Evolutionary conservation across 2,888 invertebrate genomes (phyloP).

Genomic region (Amphipyra berbera): DNA sequence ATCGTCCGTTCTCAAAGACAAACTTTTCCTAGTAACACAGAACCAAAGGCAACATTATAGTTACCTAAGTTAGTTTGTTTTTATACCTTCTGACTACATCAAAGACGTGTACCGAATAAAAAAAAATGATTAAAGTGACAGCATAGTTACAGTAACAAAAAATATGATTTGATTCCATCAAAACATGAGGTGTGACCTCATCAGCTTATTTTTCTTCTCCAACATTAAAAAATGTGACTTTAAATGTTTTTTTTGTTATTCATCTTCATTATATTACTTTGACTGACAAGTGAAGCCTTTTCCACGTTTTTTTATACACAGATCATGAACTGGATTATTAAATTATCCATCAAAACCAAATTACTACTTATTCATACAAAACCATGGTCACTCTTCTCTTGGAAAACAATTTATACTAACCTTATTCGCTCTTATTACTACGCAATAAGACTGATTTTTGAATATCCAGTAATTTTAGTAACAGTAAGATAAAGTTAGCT

Average conservation of each 20-base stretch:
- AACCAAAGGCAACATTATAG: too few relatives aligned
- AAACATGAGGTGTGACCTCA: slow-evolving; percentile 42
- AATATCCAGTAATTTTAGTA: not conserved
- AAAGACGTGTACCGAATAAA: not conserved
- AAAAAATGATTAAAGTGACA: slow-evolving; percentile 1
- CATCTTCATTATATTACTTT: slow-evolving; percentile 50
- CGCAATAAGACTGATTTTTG: slow-evolving; percentile 7
- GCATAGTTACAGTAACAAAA: slow-evolving; percentile 27
- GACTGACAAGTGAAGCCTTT: slow-evolving; percentile 54
- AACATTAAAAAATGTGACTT: slow-evolving; percentile 11
- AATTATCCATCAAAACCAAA: slow-evolving; percentile 61
- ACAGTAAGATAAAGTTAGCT: slow-evolving; percentile 17
- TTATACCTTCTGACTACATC: not conserved
- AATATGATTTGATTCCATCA: slow-evolving; percentile 25
- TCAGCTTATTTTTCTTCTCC: slow-evolving; percentile 19
- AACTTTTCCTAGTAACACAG: too few relatives aligned
- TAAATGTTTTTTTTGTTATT: slow-evolving; percentile 34
- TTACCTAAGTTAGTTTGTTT: too few relatives aligned
- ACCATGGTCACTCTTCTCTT: slow-evolving; percentile 24
- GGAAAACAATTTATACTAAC: slow-evolving; percentile 8
- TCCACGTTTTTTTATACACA: slow-evolving; percentile 46
- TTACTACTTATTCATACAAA: slow-evolving; percentile 59
- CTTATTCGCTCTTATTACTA: slow-evolving; percentile 1
- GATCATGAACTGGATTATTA: slow-evolving; percentile 59
- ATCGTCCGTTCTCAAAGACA: too few relatives aligned